Conservation (phyloP, 2,113 vertebrate genomes). For the Hippotragus niger region DNA sequence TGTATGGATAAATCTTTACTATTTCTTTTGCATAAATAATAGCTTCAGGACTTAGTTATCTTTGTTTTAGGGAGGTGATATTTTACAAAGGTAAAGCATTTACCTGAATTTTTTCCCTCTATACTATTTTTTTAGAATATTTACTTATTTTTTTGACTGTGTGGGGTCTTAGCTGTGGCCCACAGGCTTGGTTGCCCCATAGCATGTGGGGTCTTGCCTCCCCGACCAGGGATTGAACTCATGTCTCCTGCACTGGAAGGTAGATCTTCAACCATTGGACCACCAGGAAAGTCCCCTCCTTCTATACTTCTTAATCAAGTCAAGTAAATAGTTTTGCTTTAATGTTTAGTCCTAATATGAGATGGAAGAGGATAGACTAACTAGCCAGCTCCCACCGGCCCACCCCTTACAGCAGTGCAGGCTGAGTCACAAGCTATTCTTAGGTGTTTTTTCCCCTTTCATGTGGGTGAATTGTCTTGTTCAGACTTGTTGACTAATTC, state of each 20-base stretch:
- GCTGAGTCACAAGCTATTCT: slow-evolving; percentile 53
- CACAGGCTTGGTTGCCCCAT: neutral
- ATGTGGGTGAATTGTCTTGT: slow-evolving; percentile 50
- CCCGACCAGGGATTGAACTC: neutral
- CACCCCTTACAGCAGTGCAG: neutral
- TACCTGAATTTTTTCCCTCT: neutral
- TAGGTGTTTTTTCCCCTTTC: neutral
- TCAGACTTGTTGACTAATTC: slow-evolving; percentile 50
- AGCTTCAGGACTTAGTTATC: slow-evolving; percentile 2
- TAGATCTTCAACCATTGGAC: neutral
- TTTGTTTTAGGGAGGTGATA: slow-evolving; percentile 16
- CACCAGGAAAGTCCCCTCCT: neutral
- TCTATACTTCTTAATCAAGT: neutral
- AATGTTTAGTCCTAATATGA: neutral
- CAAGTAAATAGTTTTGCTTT: slow-evolving; percentile 24
- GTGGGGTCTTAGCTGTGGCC: neutral
- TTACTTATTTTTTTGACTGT: neutral
- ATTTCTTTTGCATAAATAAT: neutral
- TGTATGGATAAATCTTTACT: neutral
- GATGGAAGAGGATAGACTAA: neutral
- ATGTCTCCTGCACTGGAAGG: neutral
- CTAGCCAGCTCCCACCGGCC: neutral
- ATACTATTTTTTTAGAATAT: neutral
- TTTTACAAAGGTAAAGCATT: slow-evolving; percentile 36
- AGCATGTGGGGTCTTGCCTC: neutral